These are phyloP conservation scores for Sturmia bella DNA, from an alignment of 2,888 invertebrate genomes.

Conservation along the genomic window DNA sequence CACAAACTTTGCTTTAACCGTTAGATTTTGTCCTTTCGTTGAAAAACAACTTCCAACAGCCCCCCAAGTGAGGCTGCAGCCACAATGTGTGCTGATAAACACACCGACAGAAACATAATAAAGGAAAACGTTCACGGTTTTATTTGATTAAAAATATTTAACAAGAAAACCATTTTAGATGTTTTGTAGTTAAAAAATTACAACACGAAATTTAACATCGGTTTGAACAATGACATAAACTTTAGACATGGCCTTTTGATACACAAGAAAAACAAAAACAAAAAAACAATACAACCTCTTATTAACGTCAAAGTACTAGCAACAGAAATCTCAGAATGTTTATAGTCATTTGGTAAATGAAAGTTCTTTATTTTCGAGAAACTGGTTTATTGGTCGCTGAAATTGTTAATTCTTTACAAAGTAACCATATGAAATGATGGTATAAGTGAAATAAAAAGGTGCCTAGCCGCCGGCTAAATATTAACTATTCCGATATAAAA, in stretches of 20 bases:
- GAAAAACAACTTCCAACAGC: slow-evolving; percentile 29
- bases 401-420: slow-evolving; percentile 1
- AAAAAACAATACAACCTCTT: background rate
- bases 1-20: slow-evolving; percentile 18
- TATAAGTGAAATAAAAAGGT: slow-evolving; percentile 16
- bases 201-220: slow-evolving; percentile 31
- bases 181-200: slow-evolving; percentile 41
- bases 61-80: slow-evolving; percentile 5
- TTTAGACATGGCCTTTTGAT: slow-evolving; percentile 7
- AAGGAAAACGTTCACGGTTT: slow-evolving; percentile 55
- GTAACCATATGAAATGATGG: background rate
- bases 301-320: background rate
- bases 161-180: slow-evolving; percentile 61
- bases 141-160: slow-evolving; percentile 30
- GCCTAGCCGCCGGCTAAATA: slow-evolving; percentile 51
- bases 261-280: background rate
- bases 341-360: slow-evolving; percentile 60
- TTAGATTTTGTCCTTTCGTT: slow-evolving; percentile 23
- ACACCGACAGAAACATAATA: slow-evolving; percentile 41
- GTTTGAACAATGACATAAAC: slow-evolving; percentile 21
- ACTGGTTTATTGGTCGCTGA: slow-evolving; percentile 25
- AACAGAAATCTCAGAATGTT: slow-evolving; percentile 33
- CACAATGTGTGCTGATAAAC: slow-evolving; percentile 17
- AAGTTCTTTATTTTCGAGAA: slow-evolving; percentile 28
- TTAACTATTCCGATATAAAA: slow-evolving; percentile 37